Evolutionary conservation across 1,140 invertebrate genomes (phyloP).

Genomic region (Neodiprion pinetum): DNA sequence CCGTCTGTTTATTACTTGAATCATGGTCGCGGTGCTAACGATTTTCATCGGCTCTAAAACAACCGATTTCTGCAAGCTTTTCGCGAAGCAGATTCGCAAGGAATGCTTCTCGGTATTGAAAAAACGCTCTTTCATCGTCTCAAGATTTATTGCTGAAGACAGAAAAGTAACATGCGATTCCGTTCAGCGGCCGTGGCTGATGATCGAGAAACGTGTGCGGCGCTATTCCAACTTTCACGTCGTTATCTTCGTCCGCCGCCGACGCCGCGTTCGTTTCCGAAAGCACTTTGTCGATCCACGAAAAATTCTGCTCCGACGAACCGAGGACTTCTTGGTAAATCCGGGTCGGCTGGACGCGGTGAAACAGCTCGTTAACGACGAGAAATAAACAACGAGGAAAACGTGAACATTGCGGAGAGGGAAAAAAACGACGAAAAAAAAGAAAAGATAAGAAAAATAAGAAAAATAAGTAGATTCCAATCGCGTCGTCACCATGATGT

Average conservation of each 20-base stretch:
- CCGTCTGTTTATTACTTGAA: neutral
- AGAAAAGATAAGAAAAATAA: too few species aligned
- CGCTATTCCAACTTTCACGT: constrained; percentile 17
- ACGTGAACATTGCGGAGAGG: too few species aligned
- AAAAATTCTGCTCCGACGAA: constrained; percentile 40
- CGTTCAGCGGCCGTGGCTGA: constrained; percentile 37
- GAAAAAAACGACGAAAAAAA: too few species aligned
- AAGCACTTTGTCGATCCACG: constrained; percentile 34
- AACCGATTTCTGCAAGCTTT: neutral
- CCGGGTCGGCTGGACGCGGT: constrained; percentile 37
- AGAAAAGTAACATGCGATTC: constrained; percentile 41
- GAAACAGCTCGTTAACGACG: constrained; percentile 21
- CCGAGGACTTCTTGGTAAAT: constrained; percentile 49
- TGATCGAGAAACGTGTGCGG: constrained; percentile 37
- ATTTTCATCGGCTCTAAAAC: neutral
- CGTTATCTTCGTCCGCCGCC: neutral
- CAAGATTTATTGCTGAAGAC: constrained; percentile 38
- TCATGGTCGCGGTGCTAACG: neutral
- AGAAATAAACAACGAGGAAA: too few species aligned
- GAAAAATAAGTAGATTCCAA: too few species aligned
- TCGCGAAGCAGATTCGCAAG: too few species aligned
- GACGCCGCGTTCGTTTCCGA: constrained; percentile 15
- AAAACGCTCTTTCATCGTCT: neutral
- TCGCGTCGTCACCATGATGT: constrained; percentile 44
- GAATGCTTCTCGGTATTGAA: too few species aligned